Percentiles rank a stretch among this genome's conserved stretches.
These are phyloP conservation scores for Limnephilus auricula DNA, from an alignment of 2,888 invertebrate species.

Conservation along the genomic window DNA sequence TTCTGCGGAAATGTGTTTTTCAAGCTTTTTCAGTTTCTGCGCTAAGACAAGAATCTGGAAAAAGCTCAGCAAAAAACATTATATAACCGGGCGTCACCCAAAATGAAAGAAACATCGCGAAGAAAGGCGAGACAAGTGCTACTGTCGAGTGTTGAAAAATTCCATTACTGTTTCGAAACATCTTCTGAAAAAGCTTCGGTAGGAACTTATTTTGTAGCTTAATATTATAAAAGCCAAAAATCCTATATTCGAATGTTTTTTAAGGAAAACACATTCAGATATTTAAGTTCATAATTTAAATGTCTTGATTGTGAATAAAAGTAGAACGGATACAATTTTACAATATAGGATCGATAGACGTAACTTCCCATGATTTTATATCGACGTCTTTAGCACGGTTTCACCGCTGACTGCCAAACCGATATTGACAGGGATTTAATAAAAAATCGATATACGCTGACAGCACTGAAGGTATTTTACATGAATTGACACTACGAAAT, in stretches of 20 bases:
- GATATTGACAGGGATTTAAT: too few species aligned
- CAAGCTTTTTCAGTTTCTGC: not conserved
- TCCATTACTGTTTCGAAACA: not conserved
- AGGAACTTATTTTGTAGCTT: not conserved
- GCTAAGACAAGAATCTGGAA: not conserved
- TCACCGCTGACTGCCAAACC: too few species aligned
- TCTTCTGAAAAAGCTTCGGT: not conserved
- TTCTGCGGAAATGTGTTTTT: not conserved
- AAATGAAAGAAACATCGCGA: not conserved
- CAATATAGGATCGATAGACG: too few species aligned
- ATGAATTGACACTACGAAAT: too few species aligned
- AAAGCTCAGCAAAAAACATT: not conserved
- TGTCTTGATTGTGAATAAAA: not conserved
- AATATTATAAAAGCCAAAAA: not conserved
- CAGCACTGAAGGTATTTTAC: too few species aligned
- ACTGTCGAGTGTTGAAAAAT: not conserved
- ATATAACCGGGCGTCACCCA: not conserved
- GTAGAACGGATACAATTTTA: too few species aligned
- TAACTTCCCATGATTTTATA: too few species aligned
- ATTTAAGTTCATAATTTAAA: not conserved
- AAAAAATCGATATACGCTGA: too few species aligned
- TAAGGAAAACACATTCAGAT: too few species aligned
- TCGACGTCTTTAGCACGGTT: too few species aligned
- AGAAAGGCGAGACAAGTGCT: not conserved
- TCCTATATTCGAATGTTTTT: not conserved